phyloP scores from a whole-genome alignment of 2,797 vertebrate species.

The Gymnothorax reevesii region DNA sequence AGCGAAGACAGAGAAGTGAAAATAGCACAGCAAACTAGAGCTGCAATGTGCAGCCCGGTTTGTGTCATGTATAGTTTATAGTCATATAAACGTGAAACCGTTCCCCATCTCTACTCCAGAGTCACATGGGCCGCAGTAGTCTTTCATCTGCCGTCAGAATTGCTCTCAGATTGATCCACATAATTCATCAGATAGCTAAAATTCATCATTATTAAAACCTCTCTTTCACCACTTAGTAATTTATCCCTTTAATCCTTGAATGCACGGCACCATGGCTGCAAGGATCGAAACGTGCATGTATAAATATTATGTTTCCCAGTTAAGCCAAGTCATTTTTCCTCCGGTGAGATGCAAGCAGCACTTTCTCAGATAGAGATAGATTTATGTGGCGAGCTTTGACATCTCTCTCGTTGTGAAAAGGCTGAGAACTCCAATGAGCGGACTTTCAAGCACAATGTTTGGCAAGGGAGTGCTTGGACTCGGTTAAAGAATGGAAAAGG shows the following conservation, averaged over 20 bases:
- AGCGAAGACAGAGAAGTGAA: neutral
- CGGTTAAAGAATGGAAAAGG: neutral
- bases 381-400: slow-evolving; percentile 2
- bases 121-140: slow-evolving; percentile 54
- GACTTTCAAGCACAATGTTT: neutral
- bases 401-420: neutral
- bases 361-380: slow-evolving; percentile 5
- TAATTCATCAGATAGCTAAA: neutral
- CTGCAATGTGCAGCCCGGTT: slow-evolving; percentile 37
- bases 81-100: slow-evolving; percentile 36
- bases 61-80: slow-evolving; percentile 40
- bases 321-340: neutral
- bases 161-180: neutral
- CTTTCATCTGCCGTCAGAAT: slow-evolving; percentile 55
- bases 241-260: neutral
- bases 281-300: neutral
- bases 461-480: neutral
- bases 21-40: neutral
- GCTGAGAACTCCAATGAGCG: neutral
- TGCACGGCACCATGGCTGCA: neutral
- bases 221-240: neutral
- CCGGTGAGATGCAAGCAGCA: neutral
- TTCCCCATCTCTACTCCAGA: slow-evolving; percentile 57
- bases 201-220: neutral
- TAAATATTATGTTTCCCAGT: neutral